A percentile compares a stretch with the other conserved stretches of the same genome.
Conservation (phyloP, 1,140 invertebrate species). For the Drosophila eugracilis region DNA sequence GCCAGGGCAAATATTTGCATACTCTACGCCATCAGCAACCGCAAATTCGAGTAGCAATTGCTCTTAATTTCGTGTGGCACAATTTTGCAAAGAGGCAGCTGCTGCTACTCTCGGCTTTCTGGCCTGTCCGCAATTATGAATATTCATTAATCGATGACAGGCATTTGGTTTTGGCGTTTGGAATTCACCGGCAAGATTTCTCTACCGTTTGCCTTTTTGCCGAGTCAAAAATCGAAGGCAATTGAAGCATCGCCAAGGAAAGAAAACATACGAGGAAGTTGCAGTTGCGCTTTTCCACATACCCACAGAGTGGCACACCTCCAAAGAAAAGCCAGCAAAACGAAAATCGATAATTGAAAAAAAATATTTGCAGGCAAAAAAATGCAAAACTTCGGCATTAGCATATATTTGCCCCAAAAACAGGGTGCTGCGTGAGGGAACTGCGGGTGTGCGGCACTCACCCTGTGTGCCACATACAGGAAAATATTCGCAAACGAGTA, state of each 20-base stretch:
- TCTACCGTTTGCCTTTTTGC: conserved; percentile 15
- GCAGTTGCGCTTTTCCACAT: conserved; percentile 6
- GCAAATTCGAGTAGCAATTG: conserved; percentile 78
- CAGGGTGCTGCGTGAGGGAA: conserved; percentile 37
- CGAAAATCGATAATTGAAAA: conserved; percentile 78
- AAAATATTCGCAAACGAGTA: conserved; percentile 75
- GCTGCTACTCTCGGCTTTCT: conserved; percentile 7
- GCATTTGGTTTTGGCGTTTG: conserved; percentile 34
- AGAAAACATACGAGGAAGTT: conserved; percentile 69
- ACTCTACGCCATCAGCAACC: conserved; percentile 32
- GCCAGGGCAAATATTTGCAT: conserved; percentile 74
- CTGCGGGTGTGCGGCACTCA: conserved; percentile 19
- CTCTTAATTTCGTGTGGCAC: conserved; percentile 78
- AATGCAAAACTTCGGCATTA: conserved; percentile 59
- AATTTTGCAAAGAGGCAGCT: conserved; percentile 56
- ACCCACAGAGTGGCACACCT: conserved; percentile 35
- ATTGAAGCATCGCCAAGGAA: conserved; percentile 32
- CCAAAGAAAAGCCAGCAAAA: conserved; percentile 45
- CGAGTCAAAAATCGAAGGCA: conserved; percentile 13
- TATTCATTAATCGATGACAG: conserved; percentile 58
- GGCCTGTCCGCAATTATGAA: conserved; percentile 50
- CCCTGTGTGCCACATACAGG: conserved; percentile 58
- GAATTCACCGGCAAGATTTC: conserved; percentile 40
- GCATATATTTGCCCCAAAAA: conserved; percentile 58
- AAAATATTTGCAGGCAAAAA: conserved; percentile 59